Evolutionary conservation across 2,888 invertebrate species (phyloP), one percentile per base, ranked within the genome.

Genomic region (Tryphoninae sp.): DNA sequence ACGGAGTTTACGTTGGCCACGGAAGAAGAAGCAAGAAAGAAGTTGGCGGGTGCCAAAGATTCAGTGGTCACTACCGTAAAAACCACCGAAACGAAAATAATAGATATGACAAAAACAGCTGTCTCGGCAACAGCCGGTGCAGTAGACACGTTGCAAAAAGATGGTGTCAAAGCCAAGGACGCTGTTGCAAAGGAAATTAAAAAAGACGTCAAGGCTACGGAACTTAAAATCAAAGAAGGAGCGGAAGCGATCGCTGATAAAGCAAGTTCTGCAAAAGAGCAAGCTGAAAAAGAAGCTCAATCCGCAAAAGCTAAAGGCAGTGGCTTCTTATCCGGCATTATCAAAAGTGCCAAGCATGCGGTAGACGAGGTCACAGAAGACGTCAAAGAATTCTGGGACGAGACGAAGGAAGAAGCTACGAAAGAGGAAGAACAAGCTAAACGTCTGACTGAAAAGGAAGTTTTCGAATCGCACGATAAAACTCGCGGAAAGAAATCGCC

Each of bases 221-320:
- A 77, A 68, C 78, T 78, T n/a, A 83, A 83, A 71, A 62, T 82
- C 7, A 61, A 55, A 55, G 73, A 69, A 13, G 55, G 42, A 23
- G 11, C 23, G 13, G 51, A 74, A 8, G 23, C 42, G 58, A 42
- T 84, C 26, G 16, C 33, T 7, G 67, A 81, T 53, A 79, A 77
- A 2, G 74, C 53, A 9, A 72, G 80, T 22, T 51, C 75, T 0
- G 53, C 78, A 9, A 61, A 78, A 13, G 82, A 82, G 23, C 77
- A 86, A 3, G 74, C 83, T 80, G 93, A 88, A 93, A 86, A 76
- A 82, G 82, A 85, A 73, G 69, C 78, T 16, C 74, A 84, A 62
- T 76, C 84, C 26, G 83, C 81, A 11, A 86, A 86, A 59, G 78
- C 72, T 1, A 84, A 85, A 51, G 67, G 71, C 51, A 72, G 85